phyloP scores from a whole-genome alignment of 2,113 vertebrate genomes.

The Chaetodon auriga region DNA sequence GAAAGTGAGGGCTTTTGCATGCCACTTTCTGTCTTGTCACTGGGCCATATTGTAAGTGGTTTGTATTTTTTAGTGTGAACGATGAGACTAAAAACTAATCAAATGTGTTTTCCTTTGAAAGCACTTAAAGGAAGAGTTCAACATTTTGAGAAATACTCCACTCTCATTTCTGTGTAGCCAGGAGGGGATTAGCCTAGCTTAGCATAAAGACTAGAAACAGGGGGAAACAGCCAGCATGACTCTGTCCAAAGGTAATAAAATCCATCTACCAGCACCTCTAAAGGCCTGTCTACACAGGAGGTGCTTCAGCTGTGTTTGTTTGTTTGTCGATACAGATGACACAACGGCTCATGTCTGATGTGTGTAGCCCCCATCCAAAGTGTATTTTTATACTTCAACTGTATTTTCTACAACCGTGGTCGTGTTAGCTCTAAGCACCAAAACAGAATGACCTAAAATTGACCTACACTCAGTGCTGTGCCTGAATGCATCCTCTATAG shows the following conservation, averaged over 20 bases:
- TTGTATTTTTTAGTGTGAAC: conserved; percentile 43
- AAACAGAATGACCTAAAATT: no score
- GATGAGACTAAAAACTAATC: conserved; percentile 54
- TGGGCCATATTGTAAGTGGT: conserved; percentile 27
- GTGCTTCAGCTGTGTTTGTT: no score
- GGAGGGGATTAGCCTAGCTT: background rate
- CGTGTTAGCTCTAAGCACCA: background rate
- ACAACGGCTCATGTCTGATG: no score
- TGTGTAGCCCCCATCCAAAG: no score
- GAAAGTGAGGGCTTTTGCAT: conserved; percentile 25
- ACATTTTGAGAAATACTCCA: background rate
- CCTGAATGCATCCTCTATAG: no score
- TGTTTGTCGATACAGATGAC: no score
- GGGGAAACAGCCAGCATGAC: background rate
- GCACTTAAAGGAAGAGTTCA: background rate
- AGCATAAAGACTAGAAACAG: background rate
- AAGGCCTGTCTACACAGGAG: background rate
- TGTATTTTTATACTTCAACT: background rate
- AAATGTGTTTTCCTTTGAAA: conserved; percentile 16
- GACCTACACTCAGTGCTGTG: no score
- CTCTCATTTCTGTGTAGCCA: background rate
- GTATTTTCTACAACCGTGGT: background rate
- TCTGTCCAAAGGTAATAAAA: background rate
- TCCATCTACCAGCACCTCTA: background rate
- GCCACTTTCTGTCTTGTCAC: conserved; percentile 56